Conservation (phyloP, 2,888 invertebrate species). For the Drosophila putrida region DNA sequence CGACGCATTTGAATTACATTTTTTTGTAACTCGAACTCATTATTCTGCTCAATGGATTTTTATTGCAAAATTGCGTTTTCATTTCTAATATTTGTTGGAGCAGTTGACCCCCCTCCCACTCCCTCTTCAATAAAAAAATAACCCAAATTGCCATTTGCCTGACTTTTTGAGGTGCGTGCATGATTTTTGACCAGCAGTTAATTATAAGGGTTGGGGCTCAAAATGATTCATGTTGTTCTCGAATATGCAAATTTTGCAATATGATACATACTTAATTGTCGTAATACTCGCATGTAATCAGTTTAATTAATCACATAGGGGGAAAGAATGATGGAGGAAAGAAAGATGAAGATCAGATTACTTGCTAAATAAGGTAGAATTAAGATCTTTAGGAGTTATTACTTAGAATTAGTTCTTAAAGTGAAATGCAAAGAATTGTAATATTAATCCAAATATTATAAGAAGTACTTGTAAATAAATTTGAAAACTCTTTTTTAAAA, state of each 20-base stretch:
- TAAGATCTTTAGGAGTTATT: no score
- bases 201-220: not conserved
- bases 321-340: not conserved
- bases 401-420: no score
- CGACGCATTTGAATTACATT: conserved; percentile 16
- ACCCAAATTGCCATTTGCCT: conserved; percentile 33
- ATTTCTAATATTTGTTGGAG: conserved; percentile 50
- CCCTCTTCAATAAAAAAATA: conserved; percentile 10
- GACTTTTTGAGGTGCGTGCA: conserved; percentile 36
- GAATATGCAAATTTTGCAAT: conserved; percentile 56
- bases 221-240: conserved; percentile 24
- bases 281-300: conserved; percentile 30
- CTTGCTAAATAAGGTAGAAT: no score
- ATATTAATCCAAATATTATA: no score
- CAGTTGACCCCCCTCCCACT: conserved; percentile 7
- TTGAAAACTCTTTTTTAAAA: no score
- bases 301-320: conserved; percentile 15
- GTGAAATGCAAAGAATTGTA: no score
- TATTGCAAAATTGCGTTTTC: conserved; percentile 77
- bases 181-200: not conserved
- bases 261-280: conserved; percentile 42
- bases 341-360: not conserved
- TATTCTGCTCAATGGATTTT: conserved; percentile 65
- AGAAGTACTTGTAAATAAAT: no score
- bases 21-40: conserved; percentile 21